phyloP scores from a whole-genome alignment of 2,113 vertebrate genomes.

The Litocranius walleri region DNA sequence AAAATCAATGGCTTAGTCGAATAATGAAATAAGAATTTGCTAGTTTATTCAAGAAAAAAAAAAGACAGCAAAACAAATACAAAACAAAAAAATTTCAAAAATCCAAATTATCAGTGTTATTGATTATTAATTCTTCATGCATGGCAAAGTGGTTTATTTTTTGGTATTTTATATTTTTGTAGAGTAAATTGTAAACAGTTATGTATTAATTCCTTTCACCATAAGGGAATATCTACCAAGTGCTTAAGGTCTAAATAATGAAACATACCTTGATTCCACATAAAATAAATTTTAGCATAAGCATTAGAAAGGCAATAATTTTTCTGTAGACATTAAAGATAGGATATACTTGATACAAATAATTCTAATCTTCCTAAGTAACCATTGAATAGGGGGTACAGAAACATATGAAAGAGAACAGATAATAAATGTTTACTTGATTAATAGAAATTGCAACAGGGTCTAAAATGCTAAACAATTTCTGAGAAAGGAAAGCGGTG shows the following conservation, averaged over 20 bases:
- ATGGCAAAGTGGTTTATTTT: not conserved
- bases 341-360: not conserved
- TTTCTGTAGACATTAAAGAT: not conserved
- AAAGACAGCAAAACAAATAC: not conserved
- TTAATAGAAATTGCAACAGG: not conserved
- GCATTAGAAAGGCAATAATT: not conserved
- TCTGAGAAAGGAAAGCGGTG: not conserved
- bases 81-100: not conserved
- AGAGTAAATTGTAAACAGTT: not conserved
- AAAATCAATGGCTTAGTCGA: not conserved
- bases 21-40: not conserved
- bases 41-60: not conserved
- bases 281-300: not conserved
- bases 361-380: not conserved
- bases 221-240: not conserved
- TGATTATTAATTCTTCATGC: not conserved
- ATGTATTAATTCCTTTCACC: not conserved
- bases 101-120: not conserved
- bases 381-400: not conserved
- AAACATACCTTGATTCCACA: not conserved
- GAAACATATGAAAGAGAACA: not conserved
- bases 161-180: not conserved
- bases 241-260: not conserved
- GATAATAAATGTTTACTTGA: not conserved
- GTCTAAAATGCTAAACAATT: not conserved